phyloP scores from a whole-genome alignment of 1,140 invertebrate genomes.

The Hylyphantes graminicola region DNA sequence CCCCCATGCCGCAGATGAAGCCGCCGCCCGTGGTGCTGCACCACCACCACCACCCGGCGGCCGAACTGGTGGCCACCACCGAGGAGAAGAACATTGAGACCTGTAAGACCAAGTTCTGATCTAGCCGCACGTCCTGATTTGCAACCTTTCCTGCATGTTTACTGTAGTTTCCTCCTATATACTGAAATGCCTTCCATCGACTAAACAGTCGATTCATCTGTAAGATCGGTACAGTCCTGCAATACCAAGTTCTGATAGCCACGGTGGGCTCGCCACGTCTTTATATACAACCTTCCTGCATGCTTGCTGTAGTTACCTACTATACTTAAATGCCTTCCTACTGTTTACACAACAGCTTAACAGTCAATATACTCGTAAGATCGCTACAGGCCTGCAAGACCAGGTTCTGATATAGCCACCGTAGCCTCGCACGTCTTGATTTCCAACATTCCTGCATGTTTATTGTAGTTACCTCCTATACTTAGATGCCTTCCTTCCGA shows the following conservation, averaged over 20 bases:
- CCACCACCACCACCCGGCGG: constrained; percentile 39
- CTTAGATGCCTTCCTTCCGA: too few species aligned
- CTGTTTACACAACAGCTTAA: too few species aligned
- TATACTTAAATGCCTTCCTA: too few species aligned
- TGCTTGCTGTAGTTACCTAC: neutral
- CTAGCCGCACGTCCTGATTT: neutral
- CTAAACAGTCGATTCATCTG: too few species aligned
- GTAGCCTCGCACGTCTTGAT: neutral
- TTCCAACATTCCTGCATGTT: neutral
- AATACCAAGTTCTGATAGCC: constrained; percentile 54
- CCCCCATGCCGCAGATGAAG: neutral
- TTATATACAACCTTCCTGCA: neutral
- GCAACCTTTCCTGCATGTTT: constrained; percentile 4
- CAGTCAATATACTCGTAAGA: too few species aligned
- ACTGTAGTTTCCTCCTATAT: neutral
- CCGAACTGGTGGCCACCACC: constrained; percentile 5
- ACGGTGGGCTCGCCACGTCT: neutral
- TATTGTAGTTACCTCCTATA: neutral
- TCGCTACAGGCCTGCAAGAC: constrained; percentile 61
- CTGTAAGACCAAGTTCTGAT: constrained; percentile 59
- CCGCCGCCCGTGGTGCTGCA: constrained; percentile 10
- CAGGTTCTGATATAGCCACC: constrained; percentile 39
- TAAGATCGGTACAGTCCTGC: constrained; percentile 30
- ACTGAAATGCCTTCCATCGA: too few species aligned
- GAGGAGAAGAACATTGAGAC: constrained; percentile 58